These are phyloP conservation scores for Sparus aurata DNA, from an alignment of 2,797 vertebrate genomes.

Conservation along the genomic window DNA sequence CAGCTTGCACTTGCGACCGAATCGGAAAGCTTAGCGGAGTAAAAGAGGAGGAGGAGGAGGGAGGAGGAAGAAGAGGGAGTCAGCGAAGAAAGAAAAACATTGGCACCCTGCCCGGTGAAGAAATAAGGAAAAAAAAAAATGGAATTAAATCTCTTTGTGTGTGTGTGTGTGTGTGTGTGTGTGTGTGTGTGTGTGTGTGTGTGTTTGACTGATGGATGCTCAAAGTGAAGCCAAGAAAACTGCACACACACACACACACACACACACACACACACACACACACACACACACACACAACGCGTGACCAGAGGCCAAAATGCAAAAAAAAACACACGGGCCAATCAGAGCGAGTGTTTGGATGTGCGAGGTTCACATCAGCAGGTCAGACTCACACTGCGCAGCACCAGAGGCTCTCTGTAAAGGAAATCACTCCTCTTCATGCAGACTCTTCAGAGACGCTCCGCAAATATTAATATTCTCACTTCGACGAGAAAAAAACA, in stretches of 20 bases:
- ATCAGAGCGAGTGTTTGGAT: slow-evolving; percentile 26
- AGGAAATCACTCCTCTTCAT: not conserved
- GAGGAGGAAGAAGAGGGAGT: slow-evolving; percentile 24
- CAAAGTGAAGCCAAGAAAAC: slow-evolving; percentile 46
- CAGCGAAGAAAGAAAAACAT: slow-evolving; percentile 65
- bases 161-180: slow-evolving; percentile 55
- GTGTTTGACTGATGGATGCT: slow-evolving; percentile 61
- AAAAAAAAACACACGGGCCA: slow-evolving; percentile 32
- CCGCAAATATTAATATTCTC: not conserved
- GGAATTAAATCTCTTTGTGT: slow-evolving; percentile 60
- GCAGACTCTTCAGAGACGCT: not conserved
- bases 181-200: slow-evolving; percentile 1
- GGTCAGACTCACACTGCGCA: slow-evolving; percentile 37
- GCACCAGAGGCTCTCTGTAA: slow-evolving; percentile 17
- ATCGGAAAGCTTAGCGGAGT: slow-evolving; percentile 54
- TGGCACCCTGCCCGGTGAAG: slow-evolving; percentile 68
- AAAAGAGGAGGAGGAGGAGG: not conserved
- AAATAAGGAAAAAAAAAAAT: slow-evolving; percentile 33
- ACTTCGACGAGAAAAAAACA: not conserved
- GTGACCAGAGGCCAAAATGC: slow-evolving; percentile 30
- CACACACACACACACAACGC: not conserved
- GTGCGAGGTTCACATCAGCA: slow-evolving; percentile 14
- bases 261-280: no score
- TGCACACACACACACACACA: not conserved
- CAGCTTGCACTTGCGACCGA: slow-evolving; percentile 43